Percentiles rank a stretch among this genome's conserved stretches.
phyloP scores from a whole-genome alignment of 92 coral and sea anemone species.

The Parazoanthus swiftii region DNA sequence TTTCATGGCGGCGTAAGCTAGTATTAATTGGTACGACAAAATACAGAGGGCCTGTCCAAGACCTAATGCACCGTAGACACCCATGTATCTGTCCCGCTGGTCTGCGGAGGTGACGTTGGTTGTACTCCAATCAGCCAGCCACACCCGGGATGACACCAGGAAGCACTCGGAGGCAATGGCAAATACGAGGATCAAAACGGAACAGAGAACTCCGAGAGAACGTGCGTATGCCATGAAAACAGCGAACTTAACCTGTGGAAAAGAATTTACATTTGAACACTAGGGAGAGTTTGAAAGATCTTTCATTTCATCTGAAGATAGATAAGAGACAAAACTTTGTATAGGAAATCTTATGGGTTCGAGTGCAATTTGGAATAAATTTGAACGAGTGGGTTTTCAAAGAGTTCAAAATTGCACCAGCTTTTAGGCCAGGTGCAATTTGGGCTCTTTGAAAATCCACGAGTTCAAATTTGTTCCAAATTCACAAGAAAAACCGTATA shows the following conservation, averaged over 20 bases:
- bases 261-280: background rate
- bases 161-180: conserved; percentile 61
- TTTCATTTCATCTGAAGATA: too few species aligned
- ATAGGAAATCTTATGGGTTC: too few species aligned
- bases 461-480: too few species aligned
- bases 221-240: conserved; percentile 73
- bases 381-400: too few species aligned
- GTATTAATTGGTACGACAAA: conserved; percentile 41
- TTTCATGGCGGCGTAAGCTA: conserved; percentile 61
- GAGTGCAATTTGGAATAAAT: too few species aligned
- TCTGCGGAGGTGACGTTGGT: conserved; percentile 66
- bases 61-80: conserved; percentile 77
- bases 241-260: conserved; percentile 74
- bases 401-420: too few species aligned
- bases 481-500: too few species aligned
- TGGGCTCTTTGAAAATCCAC: too few species aligned
- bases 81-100: conserved; percentile 67
- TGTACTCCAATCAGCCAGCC: conserved; percentile 91
- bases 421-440: too few species aligned
- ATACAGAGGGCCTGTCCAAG: conserved; percentile 59
- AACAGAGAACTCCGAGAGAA: conserved; percentile 69
- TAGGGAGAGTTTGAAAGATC: background rate
- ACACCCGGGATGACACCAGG: conserved; percentile 66
- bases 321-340: too few species aligned
- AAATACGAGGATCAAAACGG: conserved; percentile 45